Evolutionary conservation across 1,140 invertebrate species (phyloP).

Genomic region (Octopus sinensis): DNA sequence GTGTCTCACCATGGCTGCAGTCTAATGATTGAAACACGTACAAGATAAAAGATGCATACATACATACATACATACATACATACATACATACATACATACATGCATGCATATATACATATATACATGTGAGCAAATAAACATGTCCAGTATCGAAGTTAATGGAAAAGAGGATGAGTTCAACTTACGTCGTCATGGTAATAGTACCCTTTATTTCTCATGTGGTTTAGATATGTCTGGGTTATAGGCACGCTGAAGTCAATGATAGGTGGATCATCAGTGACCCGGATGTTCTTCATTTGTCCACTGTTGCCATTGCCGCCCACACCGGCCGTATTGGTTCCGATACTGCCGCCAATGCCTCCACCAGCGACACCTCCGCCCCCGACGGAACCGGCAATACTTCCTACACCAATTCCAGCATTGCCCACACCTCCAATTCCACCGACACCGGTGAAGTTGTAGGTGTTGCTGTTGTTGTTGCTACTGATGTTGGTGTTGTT

Average conservation of each 20-base stretch:
- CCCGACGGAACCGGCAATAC: slow-evolving; percentile 18
- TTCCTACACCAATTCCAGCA: too few relatives aligned
- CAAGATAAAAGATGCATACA: slow-evolving; percentile 6
- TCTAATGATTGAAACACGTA: background rate
- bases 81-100: slow-evolving; percentile 5
- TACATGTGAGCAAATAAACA: background rate
- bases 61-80: slow-evolving; percentile 14
- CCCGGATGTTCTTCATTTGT: slow-evolving; percentile 5
- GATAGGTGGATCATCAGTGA: slow-evolving; percentile 42
- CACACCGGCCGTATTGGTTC: background rate
- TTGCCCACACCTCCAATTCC: too few relatives aligned
- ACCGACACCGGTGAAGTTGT: too few relatives aligned
- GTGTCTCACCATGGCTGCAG: too few relatives aligned
- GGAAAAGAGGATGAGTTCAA: background rate
- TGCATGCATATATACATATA: background rate
- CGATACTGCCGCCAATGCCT: background rate
- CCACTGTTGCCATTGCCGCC: background rate
- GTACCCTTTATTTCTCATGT: slow-evolving; percentile 53
- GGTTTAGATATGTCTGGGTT: slow-evolving; percentile 80
- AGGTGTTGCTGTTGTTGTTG: background rate
- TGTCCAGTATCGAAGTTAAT: background rate
- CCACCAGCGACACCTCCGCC: slow-evolving; percentile 2
- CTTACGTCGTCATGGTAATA: slow-evolving; percentile 36
- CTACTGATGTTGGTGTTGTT: background rate
- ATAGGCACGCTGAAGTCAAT: slow-evolving; percentile 80